Base-by-base conservation (phyloP, 92 coral and sea anemone genomes). In the Isaurus tuberculatus region DNA sequence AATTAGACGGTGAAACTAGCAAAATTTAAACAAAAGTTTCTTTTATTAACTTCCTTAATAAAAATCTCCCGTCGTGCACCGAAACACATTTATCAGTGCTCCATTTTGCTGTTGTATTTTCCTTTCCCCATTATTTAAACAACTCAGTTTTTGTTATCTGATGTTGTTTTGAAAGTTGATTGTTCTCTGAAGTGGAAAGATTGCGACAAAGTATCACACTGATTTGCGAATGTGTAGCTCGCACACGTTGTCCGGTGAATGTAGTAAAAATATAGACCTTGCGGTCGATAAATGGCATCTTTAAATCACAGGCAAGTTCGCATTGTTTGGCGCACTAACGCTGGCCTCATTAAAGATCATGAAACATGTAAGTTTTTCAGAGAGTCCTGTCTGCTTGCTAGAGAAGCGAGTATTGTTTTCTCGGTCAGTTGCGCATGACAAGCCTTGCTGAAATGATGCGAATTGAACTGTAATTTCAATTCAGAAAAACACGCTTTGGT, bases 311-410 rank as follows among this genome's bases (percentile, higher is more conserved):
- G 15, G 51, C 82, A 77, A 77, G 69, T 58, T 34, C 82, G 82
- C 3, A 67, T 77, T 77, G 29, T 77, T 77, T 77, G 82, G 82
- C 82, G 82, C 36, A 77, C 82, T 0, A 77, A 77, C 43, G 82
- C 68, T n/a, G 70, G 69, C 60, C 67, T 77, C 51, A 36, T 37
- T 33, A 30, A 20, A 34, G 70, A 19, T 33, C n/a, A 14, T 14
- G 70, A 77, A 42, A 77, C 82, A 33, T 40, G 82, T 77, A 77
- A 77, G 82, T 75, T 77, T 77, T 1, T 30, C 23, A 26, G 0
- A 23, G 48, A 58, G 36, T 36, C 30, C n/a, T 5, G 68, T 57
- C 32, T 22, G 32, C 68, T 53, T 60, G 70, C 23, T 42, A 20
- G 25, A 58, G 30, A 34, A 77, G 14, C 36, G 19, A 67, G 19